Evolutionary conservation across 1,140 invertebrate species (phyloP).

Genomic region (Parapsyche elsis): DNA sequence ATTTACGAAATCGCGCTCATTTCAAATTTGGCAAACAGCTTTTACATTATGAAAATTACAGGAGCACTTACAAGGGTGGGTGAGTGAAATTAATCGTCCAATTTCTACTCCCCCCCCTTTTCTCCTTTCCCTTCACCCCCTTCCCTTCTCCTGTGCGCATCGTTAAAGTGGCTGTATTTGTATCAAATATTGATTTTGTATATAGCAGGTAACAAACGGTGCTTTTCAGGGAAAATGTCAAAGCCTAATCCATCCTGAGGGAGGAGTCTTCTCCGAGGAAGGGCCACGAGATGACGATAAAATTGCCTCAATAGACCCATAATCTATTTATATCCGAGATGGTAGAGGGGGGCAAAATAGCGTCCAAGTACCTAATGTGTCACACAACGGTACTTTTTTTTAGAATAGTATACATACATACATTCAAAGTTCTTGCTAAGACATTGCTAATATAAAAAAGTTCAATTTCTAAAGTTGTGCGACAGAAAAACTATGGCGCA

Average conservation of each 20-base stretch:
- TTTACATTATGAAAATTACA: constrained; percentile 1
- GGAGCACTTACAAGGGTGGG: neutral
- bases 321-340: constrained; percentile 34
- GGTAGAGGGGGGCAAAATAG: neutral
- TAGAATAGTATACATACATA: too few relatives aligned
- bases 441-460: too few relatives aligned
- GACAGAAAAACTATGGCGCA: too few relatives aligned
- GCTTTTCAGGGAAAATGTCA: constrained; percentile 25
- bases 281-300: constrained; percentile 29
- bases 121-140: too few relatives aligned
- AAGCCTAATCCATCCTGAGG: constrained; percentile 38
- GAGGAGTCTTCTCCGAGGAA: constrained; percentile 6
- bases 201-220: constrained; percentile 13
- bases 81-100: neutral
- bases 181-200: constrained; percentile 42
- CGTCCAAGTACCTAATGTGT: neutral
- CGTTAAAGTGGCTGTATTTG: constrained; percentile 9
- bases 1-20: neutral
- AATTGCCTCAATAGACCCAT: constrained; percentile 35
- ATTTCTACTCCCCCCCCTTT: too few relatives aligned
- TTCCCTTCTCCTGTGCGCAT: neutral
- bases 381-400: too few relatives aligned
- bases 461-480: too few relatives aligned
- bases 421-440: too few relatives aligned
- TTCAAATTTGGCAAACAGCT: neutral